Conservation (phyloP, 2,113 vertebrate genomes). For the Redunca redunca region DNA sequence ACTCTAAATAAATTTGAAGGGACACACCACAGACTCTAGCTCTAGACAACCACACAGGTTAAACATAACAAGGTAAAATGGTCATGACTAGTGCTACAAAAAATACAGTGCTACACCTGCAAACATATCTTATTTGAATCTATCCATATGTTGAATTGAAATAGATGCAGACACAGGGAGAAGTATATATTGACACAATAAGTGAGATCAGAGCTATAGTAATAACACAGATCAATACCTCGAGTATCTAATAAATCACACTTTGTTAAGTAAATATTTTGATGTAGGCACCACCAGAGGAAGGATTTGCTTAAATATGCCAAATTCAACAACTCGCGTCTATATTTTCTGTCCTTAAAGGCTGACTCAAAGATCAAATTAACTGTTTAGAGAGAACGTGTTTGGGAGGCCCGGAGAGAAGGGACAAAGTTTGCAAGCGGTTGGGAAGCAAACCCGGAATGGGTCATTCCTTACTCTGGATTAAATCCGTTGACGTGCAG, state of each 20-base stretch:
- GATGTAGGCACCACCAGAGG: neutral
- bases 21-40: neutral
- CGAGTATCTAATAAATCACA: slow-evolving; percentile 34
- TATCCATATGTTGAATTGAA: neutral
- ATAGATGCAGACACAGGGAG: neutral
- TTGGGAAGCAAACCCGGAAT: slow-evolving; percentile 51
- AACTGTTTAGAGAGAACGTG: neutral
- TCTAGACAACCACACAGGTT: neutral
- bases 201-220: slow-evolving; percentile 22
- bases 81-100: neutral
- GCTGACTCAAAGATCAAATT: neutral
- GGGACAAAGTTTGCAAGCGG: neutral
- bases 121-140: neutral
- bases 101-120: neutral
- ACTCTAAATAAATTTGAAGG: slow-evolving; percentile 47
- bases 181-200: neutral
- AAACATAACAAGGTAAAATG: neutral
- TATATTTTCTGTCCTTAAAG: neutral
- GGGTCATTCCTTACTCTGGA: slow-evolving; percentile 91
- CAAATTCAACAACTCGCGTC: slow-evolving; percentile 51
- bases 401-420: neutral
- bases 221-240: slow-evolving; percentile 50
- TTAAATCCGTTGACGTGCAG: slow-evolving; percentile 99
- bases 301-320: neutral
- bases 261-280: slow-evolving; percentile 54